These are phyloP conservation scores for Spatula versicolor DNA, from an alignment of 2,797 vertebrate species.

Conservation along the genomic window DNA sequence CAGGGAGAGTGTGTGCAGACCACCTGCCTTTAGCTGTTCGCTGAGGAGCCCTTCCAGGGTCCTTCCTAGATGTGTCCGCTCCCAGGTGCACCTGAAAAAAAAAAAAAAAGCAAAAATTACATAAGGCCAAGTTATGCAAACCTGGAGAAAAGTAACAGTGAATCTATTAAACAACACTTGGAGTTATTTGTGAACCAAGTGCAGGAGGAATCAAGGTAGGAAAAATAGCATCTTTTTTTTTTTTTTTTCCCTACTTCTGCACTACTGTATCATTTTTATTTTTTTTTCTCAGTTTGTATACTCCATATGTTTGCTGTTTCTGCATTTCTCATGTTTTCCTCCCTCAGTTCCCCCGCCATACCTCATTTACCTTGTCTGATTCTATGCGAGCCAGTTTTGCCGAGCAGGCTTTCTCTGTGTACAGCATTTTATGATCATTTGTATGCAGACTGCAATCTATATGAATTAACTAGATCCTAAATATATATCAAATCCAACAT, in stretches of 20 bases:
- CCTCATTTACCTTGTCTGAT: constrained; percentile 33
- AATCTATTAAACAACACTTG: not conserved
- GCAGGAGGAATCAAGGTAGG: not conserved
- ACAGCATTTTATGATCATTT: constrained; percentile 50
- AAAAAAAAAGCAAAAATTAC: not conserved
- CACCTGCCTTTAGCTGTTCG: not conserved
- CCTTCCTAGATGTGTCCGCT: not conserved
- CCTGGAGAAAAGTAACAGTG: not conserved
- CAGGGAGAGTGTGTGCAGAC: not conserved
- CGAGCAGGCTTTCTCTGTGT: constrained; percentile 6
- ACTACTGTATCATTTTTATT: not conserved
- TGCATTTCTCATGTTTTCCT: constrained; percentile 23
- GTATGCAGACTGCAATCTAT: constrained; percentile 39
- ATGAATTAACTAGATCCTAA: constrained; percentile 54
- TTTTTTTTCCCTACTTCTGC: not conserved
- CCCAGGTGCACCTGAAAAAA: not conserved
- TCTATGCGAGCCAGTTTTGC: not conserved
- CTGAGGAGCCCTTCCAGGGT: not conserved
- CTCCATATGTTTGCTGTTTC: constrained; percentile 17
- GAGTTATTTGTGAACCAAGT: constrained; percentile 35
- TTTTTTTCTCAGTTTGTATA: not conserved
- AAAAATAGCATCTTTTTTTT: not conserved
- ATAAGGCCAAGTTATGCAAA: constrained; percentile 18
- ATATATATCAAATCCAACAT: constrained; percentile 58
- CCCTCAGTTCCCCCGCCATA: not conserved